Conservation (phyloP, 2,113 vertebrate genomes). For the Pteruthius melanotis region DNA sequence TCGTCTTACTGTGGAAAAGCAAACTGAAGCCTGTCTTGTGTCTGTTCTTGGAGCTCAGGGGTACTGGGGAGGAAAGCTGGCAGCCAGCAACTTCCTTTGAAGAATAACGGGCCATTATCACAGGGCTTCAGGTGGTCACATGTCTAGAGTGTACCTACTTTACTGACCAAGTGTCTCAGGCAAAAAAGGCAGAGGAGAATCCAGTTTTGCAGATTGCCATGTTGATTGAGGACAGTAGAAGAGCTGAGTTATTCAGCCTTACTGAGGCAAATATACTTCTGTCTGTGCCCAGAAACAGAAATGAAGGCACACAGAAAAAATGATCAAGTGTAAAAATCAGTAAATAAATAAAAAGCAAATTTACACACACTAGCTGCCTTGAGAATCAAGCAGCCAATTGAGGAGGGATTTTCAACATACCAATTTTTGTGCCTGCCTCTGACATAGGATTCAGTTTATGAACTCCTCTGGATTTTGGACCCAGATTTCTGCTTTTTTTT, state of each 20-base stretch:
- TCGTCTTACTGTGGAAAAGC: neutral
- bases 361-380: neutral
- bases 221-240: neutral
- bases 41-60: neutral
- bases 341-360: neutral
- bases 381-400: neutral
- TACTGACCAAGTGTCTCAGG: neutral
- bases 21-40: neutral
- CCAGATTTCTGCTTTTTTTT: neutral
- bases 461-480: neutral
- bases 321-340: neutral
- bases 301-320: neutral
- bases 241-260: neutral
- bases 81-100: neutral
- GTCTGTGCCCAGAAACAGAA: neutral
- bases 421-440: neutral
- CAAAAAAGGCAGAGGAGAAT: neutral
- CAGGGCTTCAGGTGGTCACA: neutral
- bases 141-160: neutral
- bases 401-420: neutral
- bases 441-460: neutral
- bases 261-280: neutral
- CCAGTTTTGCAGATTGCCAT: neutral
- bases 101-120: neutral
- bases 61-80: neutral